Evolutionary conservation across 2,113 vertebrate genomes (phyloP).

Genomic region (Ardeotis arabs): DNA sequence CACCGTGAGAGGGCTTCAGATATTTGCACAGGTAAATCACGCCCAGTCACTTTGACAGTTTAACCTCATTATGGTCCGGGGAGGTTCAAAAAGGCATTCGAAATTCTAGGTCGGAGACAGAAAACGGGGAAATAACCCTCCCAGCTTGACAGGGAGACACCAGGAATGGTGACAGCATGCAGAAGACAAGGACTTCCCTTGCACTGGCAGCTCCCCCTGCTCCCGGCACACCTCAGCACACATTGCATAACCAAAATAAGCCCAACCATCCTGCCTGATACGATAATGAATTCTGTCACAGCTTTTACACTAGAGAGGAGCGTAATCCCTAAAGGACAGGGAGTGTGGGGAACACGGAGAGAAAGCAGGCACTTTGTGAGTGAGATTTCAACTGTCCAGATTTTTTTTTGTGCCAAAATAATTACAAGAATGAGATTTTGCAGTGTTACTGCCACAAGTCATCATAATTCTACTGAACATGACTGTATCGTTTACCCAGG

Average conservation of each 20-base stretch:
- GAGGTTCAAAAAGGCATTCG: background rate
- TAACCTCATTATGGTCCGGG: background rate
- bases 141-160: background rate
- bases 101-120: background rate
- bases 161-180: accelerated
- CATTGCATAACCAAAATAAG: conserved; percentile 38
- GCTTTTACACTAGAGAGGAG: background rate
- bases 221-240: background rate
- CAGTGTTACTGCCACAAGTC: background rate
- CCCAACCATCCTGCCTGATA: conserved; percentile 20
- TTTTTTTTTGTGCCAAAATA: background rate
- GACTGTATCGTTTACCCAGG: background rate
- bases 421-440: background rate
- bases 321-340: background rate
- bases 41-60: background rate
- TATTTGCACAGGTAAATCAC: background rate
- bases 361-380: background rate
- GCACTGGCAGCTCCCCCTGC: background rate
- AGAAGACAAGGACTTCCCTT: background rate
- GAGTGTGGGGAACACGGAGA: accelerated
- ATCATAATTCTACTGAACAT: background rate
- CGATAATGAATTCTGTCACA: conserved; percentile 32
- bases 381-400: background rate
- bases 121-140: background rate
- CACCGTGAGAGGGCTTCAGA: background rate